These are phyloP conservation scores for Thamnaconus septentrionalis DNA, from an alignment of 2,113 vertebrate species.

Conservation along the genomic window DNA sequence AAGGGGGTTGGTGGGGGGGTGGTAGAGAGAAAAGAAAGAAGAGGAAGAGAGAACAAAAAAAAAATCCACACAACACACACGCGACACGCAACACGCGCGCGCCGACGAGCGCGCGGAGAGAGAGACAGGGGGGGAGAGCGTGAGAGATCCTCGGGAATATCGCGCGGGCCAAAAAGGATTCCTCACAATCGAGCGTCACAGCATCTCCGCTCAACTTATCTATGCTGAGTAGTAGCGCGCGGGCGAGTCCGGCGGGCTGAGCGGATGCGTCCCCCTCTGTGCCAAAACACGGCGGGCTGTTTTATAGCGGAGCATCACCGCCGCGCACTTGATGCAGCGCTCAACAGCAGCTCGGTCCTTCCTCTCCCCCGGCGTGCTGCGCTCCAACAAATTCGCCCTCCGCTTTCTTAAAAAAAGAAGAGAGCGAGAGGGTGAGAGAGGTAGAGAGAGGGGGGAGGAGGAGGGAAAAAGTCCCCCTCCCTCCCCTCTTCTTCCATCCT, in stretches of 20 bases:
- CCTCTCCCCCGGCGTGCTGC: conserved; percentile 33
- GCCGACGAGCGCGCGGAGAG: background rate
- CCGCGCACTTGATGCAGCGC: conserved; percentile 61
- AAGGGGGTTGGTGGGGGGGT: too few relatives aligned
- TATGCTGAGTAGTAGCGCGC: conserved; percentile 36
- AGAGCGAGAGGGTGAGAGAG: too few relatives aligned
- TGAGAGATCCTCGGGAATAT: conserved; percentile 56
- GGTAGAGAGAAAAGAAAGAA: too few relatives aligned
- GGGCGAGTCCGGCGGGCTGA: conserved; percentile 70
- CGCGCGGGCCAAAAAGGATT: conserved; percentile 43
- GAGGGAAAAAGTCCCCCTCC: background rate
- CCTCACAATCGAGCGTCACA: conserved; percentile 36
- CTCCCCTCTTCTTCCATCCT: background rate
- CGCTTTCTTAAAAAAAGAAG: conserved; percentile 28
- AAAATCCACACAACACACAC: too few relatives aligned
- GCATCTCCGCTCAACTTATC: conserved; percentile 64
- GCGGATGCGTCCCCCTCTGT: conserved; percentile 63
- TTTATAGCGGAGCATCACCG: conserved; percentile 62
- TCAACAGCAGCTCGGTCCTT: conserved; percentile 60
- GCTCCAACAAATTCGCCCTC: conserved; percentile 51
- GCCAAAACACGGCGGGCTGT: conserved; percentile 62
- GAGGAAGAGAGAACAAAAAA: too few relatives aligned
- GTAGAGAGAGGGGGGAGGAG: too few relatives aligned
- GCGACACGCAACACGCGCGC: too few relatives aligned
- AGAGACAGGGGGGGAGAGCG: background rate